Evolutionary conservation across 92 coral and sea anemone species (phyloP).

Genomic region (Siderastrea radians): DNA sequence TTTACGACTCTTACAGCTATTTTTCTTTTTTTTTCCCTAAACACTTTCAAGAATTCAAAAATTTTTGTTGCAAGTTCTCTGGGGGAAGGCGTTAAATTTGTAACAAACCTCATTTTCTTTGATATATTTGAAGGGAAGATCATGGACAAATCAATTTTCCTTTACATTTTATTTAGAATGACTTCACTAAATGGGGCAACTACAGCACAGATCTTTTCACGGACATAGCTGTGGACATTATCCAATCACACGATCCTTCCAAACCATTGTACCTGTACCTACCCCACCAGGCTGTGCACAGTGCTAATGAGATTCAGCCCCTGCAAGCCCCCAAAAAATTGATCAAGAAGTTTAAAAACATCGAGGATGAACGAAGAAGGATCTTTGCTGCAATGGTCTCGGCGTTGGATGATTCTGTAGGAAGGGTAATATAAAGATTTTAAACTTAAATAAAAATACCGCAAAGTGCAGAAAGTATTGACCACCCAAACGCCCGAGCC

Average conservation of each 20-base stretch:
- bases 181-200: slow-evolving; percentile 72
- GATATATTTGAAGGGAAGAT: too few relatives aligned
- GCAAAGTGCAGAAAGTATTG: too few relatives aligned
- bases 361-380: slow-evolving; percentile 64
- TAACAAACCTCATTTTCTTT: too few relatives aligned
- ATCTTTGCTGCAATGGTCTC: slow-evolving; percentile 91
- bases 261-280: slow-evolving; percentile 75
- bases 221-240: slow-evolving; percentile 60
- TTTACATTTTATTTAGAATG: slow-evolving; percentile 37
- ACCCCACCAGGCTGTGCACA: slow-evolving; percentile 80
- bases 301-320: slow-evolving; percentile 74
- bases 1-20: too few relatives aligned
- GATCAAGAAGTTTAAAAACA: slow-evolving; percentile 74
- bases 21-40: too few relatives aligned
- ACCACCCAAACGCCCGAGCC: too few relatives aligned
- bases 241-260: slow-evolving; percentile 65
- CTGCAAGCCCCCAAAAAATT: slow-evolving; percentile 76
- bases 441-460: too few relatives aligned
- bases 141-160: background rate
- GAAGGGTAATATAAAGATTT: slow-evolving; percentile 50
- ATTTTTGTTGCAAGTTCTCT: too few relatives aligned
- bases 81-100: too few relatives aligned
- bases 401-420: slow-evolving; percentile 73
- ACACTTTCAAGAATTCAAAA: too few relatives aligned
- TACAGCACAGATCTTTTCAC: slow-evolving; percentile 82